Evolutionary conservation across 2,797 vertebrate species (phyloP), one percentile per base, ranked within the genome.

Genomic region (Myripristis jacobus): DNA sequence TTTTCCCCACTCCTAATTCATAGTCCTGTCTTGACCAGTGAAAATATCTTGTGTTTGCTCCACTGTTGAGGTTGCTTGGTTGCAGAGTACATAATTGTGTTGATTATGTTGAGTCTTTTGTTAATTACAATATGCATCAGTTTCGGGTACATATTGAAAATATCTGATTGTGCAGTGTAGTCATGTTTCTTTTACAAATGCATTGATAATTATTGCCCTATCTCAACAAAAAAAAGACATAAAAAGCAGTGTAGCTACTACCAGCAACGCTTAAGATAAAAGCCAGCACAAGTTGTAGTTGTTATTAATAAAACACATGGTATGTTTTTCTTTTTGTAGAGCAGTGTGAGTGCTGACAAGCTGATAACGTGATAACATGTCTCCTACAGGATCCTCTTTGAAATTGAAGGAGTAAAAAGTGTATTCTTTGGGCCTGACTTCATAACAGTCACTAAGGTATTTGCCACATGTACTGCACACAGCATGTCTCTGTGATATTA

Each of bases 391-490:
- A 82, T 91, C 36, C 88, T 95, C 68, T 95, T 95, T 90, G 91
- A 94, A 85, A 93, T 95, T 6, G 93, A 95, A 79, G 95, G 95
- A 27, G 93, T 95, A 12, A 94, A 94, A 88, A 94, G 94, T 91
- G 94, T 95, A 46, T 95, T 95, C 84, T 95, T 94, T 80, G 95
- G 95, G 6, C 94, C 94, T 2, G 94, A 95, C 87, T 95, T 95
- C 74, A 94, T 95, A 66, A 95, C 95, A 46, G 77, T 95, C 67
- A 95, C 94, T 5, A 95, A 95, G 93, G 95, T 95, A 92, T 71
- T 48, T 66, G 64, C 21, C 24, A 18, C 13, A 77, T 70, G 12
- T 56, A 18, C 44, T 55, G 18, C 19, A n/a, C 31, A 13, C 51
- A 36, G n/a, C 13, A 43, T 55, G 6, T 86, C 19, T 70, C 15